A percentile compares a stretch with the other conserved stretches of the same genome.
phyloP scores from a whole-genome alignment of 2,888 invertebrate species.

The Tortricodes alternella region DNA sequence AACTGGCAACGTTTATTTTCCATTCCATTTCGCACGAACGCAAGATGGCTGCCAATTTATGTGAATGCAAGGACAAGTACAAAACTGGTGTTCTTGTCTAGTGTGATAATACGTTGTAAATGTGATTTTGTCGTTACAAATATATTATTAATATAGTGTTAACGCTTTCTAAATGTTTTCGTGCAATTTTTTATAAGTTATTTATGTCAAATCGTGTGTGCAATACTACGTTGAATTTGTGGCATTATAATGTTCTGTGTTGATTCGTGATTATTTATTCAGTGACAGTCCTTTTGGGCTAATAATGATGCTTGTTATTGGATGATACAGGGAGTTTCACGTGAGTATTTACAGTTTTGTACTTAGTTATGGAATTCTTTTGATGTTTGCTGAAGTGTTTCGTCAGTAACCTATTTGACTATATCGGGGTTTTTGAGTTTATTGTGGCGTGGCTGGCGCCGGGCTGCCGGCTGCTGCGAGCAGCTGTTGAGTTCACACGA shows the following conservation, averaged over 20 bases:
- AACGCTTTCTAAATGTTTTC: slow-evolving; percentile 59
- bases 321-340: slow-evolving; percentile 74
- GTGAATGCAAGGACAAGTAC: slow-evolving; percentile 79
- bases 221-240: slow-evolving; percentile 66
- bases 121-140: slow-evolving; percentile 70
- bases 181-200: slow-evolving; percentile 77
- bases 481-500: slow-evolving; percentile 53
- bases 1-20: slow-evolving; percentile 54
- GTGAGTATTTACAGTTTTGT: slow-evolving; percentile 60
- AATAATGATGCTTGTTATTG: slow-evolving; percentile 73
- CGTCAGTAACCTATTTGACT: slow-evolving; percentile 72
- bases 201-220: slow-evolving; percentile 72
- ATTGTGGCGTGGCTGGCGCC: slow-evolving; percentile 50
- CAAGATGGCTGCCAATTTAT: slow-evolving; percentile 82
- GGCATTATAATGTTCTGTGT: slow-evolving; percentile 76
- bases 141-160: slow-evolving; percentile 63
- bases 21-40: slow-evolving; percentile 63
- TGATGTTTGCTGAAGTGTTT: slow-evolving; percentile 48
- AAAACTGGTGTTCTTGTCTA: slow-evolving; percentile 71
- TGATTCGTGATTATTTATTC: slow-evolving; percentile 80
- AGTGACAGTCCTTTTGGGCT: slow-evolving; percentile 74
- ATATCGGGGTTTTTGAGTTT: slow-evolving; percentile 54
- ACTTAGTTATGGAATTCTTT: slow-evolving; percentile 38
- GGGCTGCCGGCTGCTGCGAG: slow-evolving; percentile 42
- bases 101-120: slow-evolving; percentile 64